Conservation (phyloP, 2,888 invertebrate species). For the Cyaniris semiargus region DNA sequence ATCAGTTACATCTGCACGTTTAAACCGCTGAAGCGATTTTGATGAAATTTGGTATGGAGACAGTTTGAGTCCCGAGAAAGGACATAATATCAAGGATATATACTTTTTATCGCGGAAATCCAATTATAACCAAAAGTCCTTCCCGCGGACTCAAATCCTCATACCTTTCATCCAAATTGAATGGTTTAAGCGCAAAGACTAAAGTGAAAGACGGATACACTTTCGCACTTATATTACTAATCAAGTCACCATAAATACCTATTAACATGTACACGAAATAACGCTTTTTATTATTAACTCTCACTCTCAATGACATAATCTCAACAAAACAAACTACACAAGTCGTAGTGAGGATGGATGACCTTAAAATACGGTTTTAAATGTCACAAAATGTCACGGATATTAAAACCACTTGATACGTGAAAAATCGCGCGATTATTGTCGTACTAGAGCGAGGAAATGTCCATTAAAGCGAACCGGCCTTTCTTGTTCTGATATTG, state of each 20-base stretch:
- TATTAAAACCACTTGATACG: constrained; percentile 37
- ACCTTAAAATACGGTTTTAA: constrained; percentile 50
- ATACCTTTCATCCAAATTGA: neutral
- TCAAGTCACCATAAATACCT: neutral
- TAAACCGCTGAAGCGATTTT: too few relatives aligned
- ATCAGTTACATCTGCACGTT: too few relatives aligned
- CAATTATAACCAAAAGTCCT: too few relatives aligned
- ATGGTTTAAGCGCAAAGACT: neutral
- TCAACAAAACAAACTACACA: neutral
- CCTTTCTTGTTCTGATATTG: neutral
- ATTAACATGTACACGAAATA: neutral
- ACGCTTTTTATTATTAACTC: neutral
- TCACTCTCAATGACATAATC: neutral
- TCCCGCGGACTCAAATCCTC: neutral
- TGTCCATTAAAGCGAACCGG: neutral
- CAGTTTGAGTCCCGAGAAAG: too few relatives aligned
- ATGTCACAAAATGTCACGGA: constrained; percentile 68
- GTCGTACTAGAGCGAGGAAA: constrained; percentile 2
- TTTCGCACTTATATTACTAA: neutral
- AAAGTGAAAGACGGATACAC: too few relatives aligned
- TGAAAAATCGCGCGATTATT: constrained; percentile 25
- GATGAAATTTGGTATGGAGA: too few relatives aligned
- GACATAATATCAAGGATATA: too few relatives aligned
- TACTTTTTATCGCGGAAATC: too few relatives aligned
- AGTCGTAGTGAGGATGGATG: constrained; percentile 8